Base-by-base conservation (phyloP, 2,797 vertebrate species). In the Furcifer pardalis region DNA sequence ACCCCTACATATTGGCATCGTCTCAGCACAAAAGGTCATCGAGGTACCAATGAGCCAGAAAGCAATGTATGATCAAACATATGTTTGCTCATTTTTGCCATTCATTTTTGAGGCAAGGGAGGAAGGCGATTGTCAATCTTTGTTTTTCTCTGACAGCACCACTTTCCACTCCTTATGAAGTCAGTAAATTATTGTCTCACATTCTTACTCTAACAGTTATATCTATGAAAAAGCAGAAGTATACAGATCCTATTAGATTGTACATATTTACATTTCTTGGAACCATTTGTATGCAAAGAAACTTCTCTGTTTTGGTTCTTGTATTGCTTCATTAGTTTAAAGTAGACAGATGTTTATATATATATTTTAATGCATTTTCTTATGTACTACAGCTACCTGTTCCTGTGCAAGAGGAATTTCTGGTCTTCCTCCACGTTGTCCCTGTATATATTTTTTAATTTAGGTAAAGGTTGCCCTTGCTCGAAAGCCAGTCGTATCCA, bases 1-100 rank as follows among this genome's bases (percentile, higher is more conserved):
- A 90, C 87, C 89, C 89, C 80, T 88, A 87, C 87, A 86, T 87
- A 84, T 66, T 83, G 91, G 88, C 89, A 87, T 88, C 84, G 89
- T 90, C 89, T 92, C 88, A 88, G 75, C 84, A 84, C 82, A 44
- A 80, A 92, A 93, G 92, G 90, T 95, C 92, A 94, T 72, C 83
- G 77, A 85, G 76, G 80, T 77, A 86, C 42, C 89, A 86, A 81
- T 52, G 78, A 92, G 92, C 84, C 89, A 91, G 88, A 90, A 89
- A 65, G 86, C 87, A 62, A 46, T 77, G 83, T 79, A 83, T 93
- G 89, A 90, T 87, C 83, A 87, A 83, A 91, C 92, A 92, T 91
- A 89, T 88, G 91, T 89, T 89, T 84, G 84, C 84, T 87, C 79
- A 87, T 77, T 88, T 86, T 83, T 76, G 49, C 82, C 63, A 65